These are phyloP conservation scores for Sebastolobus alascanus DNA, from an alignment of 2,797 vertebrate species.

Conservation along the genomic window DNA sequence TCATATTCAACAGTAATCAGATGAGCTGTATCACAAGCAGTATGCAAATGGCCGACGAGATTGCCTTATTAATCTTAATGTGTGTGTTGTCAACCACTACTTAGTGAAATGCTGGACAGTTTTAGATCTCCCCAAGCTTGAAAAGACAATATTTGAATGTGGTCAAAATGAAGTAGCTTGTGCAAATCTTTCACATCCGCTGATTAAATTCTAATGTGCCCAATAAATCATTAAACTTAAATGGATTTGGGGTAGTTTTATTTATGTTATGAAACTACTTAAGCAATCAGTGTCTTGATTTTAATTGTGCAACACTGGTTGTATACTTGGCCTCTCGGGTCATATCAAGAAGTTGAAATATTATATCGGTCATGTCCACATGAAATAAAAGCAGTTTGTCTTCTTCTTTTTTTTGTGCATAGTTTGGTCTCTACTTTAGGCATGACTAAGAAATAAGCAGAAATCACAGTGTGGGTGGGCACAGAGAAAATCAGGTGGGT, in stretches of 20 bases:
- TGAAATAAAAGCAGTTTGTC: not conserved
- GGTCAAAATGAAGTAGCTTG: constrained; percentile 41
- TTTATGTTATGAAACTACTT: constrained; percentile 40
- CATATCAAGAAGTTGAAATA: not conserved
- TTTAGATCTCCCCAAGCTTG: constrained; percentile 57
- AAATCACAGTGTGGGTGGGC: too few relatives aligned
- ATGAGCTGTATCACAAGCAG: constrained; percentile 52
- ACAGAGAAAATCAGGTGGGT: too few relatives aligned
- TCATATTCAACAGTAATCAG: constrained; percentile 65
- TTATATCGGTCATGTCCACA: not conserved
- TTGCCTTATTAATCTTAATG: constrained; percentile 76
- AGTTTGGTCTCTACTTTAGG: not conserved
- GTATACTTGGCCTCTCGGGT: constrained; percentile 8
- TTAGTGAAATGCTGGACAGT: constrained; percentile 55
- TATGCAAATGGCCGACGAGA: constrained; percentile 67
- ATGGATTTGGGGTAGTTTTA: constrained; percentile 41
- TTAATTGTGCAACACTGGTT: constrained; percentile 23
- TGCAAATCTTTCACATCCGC: constrained; percentile 53
- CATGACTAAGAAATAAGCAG: too few relatives aligned
- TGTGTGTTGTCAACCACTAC: constrained; percentile 61
- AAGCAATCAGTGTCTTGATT: constrained; percentile 21
- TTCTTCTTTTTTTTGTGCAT: not conserved
- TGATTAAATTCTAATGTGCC: constrained; percentile 53
- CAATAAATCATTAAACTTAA: constrained; percentile 56
- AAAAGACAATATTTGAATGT: constrained; percentile 57